Percentiles rank a stretch among this genome's conserved stretches.
These are phyloP conservation scores for Plebejus argus DNA, from an alignment of 2,888 invertebrate species.

Conservation along the genomic window DNA sequence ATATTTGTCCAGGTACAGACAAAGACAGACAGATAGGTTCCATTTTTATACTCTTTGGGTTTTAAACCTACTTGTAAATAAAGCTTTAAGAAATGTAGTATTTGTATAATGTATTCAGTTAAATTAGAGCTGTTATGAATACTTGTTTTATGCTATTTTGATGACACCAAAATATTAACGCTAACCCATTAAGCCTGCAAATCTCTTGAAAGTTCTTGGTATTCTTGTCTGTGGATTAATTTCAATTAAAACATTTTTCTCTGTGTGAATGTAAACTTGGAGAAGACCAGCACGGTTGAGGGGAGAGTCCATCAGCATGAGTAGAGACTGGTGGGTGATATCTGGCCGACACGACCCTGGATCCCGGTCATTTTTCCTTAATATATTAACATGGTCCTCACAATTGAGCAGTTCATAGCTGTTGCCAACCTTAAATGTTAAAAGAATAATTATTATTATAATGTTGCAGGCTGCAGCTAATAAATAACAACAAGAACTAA, in stretches of 20 bases:
- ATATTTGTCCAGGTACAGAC: too few relatives aligned
- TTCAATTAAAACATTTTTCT: constrained; percentile 96
- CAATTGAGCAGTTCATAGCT: constrained; percentile 95
- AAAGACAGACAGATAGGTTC: too few relatives aligned
- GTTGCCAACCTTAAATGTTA: constrained; percentile 87
- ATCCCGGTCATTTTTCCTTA: constrained; percentile 93
- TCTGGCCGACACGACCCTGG: constrained; percentile 96
- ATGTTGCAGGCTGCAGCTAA: not conserved
- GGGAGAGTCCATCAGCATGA: constrained; percentile 99
- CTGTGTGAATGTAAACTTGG: constrained; percentile 97
- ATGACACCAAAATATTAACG: constrained; percentile 30
- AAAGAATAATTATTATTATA: not conserved
- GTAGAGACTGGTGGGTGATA: constrained; percentile 97
- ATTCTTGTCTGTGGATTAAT: constrained; percentile 98
- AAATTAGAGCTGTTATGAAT: too few relatives aligned
- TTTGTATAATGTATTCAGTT: too few relatives aligned
- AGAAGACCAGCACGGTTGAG: constrained; percentile 96
- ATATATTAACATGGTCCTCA: constrained; percentile 93
- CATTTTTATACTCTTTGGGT: too few relatives aligned
- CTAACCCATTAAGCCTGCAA: constrained; percentile 97
- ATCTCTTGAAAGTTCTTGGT: constrained; percentile 97
- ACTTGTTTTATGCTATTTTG: not conserved
- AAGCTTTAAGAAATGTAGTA: too few relatives aligned
- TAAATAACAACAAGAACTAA: not conserved
- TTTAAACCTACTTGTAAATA: too few relatives aligned